Evolutionary conservation across 2,888 invertebrate genomes (phyloP).

Genomic region (Nebria brevicollis): DNA sequence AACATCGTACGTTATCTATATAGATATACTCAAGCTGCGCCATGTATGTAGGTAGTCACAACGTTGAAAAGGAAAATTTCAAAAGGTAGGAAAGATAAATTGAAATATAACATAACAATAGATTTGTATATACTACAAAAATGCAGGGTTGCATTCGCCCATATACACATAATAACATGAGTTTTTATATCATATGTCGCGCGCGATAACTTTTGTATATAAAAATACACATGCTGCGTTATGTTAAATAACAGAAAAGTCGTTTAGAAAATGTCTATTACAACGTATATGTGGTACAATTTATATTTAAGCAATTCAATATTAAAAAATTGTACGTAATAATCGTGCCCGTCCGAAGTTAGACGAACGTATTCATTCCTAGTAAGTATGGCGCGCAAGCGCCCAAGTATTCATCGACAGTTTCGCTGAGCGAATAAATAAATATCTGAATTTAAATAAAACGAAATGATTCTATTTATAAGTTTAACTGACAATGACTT

Average conservation of each 20-base stretch:
- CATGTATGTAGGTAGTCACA: background rate
- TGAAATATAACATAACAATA: slow-evolving; percentile 14
- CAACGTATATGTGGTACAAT: too few relatives aligned
- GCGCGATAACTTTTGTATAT: background rate
- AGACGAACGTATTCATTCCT: too few relatives aligned
- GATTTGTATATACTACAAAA: background rate
- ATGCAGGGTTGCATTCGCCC: slow-evolving; percentile 2
- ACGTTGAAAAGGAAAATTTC: slow-evolving; percentile 9
- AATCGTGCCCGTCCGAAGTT: too few relatives aligned
- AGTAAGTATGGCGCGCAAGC: too few relatives aligned
- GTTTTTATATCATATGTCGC: background rate
- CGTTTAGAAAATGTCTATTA: too few relatives aligned
- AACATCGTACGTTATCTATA: background rate
- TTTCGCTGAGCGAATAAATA: background rate
- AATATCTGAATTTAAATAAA: background rate
- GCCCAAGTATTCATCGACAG: too few relatives aligned
- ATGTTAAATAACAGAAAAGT: background rate
- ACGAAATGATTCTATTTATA: background rate
- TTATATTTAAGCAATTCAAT: too few relatives aligned
- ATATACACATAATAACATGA: background rate
- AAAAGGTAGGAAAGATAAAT: slow-evolving; percentile 19
- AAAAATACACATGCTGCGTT: background rate
- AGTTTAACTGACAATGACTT: background rate
- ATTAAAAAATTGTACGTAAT: too few relatives aligned
- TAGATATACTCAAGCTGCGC: background rate